These are phyloP conservation scores for Allacma fusca DNA, from an alignment of 2,888 invertebrate genomes.

Conservation along the genomic window DNA sequence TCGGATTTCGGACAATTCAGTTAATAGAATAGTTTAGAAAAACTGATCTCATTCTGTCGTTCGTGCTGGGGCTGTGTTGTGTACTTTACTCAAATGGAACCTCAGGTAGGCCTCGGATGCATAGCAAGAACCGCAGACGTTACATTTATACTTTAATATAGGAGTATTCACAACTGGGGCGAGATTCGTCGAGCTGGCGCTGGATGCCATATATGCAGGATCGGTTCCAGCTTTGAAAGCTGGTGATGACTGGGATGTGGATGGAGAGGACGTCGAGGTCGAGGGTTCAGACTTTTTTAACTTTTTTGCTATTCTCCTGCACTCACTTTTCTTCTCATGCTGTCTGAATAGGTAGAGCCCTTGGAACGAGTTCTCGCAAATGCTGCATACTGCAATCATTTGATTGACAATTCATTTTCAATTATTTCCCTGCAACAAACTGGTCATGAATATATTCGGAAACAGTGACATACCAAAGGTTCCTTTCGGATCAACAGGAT, in stretches of 20 bases:
- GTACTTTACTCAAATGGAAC: conserved; percentile 36
- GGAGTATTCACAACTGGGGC: conserved; percentile 4
- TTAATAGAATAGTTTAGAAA: neutral
- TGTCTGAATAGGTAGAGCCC: conserved; percentile 35
- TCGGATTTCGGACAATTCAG: too few species aligned
- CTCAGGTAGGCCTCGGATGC: conserved; percentile 33
- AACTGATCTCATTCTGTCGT: neutral
- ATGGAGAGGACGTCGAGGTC: neutral
- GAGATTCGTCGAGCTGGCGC: conserved; percentile 17
- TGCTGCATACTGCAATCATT: conserved; percentile 20
- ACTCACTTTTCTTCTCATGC: conserved; percentile 41
- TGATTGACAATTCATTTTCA: neutral
- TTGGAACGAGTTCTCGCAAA: conserved; percentile 33
- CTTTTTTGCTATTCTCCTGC: conserved; percentile 22
- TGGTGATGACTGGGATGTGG: too few species aligned
- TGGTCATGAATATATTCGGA: neutral
- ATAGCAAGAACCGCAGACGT: conserved; percentile 33
- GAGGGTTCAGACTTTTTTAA: neutral
- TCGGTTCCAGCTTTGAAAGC: too few species aligned
- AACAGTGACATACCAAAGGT: conserved; percentile 39
- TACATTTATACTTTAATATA: conserved; percentile 37
- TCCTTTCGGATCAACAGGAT: conserved; percentile 40
- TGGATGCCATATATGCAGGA: neutral
- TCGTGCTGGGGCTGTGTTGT: conserved; percentile 7
- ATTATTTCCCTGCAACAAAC: neutral